Evolutionary conservation across 2,888 invertebrate genomes (phyloP), one percentile per base, ranked within the genome.

Genomic region (Ennomos fuscantarius): DNA sequence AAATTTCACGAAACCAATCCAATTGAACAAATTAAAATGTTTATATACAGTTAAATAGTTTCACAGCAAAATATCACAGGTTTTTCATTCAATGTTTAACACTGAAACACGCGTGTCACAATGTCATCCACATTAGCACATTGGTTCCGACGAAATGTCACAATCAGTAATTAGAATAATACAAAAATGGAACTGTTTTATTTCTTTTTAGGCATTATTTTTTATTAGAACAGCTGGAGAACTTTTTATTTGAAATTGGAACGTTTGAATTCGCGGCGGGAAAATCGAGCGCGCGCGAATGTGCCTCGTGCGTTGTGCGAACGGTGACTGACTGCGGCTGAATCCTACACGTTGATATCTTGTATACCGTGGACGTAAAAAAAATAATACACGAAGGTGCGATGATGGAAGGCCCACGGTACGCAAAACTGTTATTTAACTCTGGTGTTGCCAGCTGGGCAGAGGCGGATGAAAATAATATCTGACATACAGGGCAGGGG

Each of bases 161-260:
- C 60, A 62, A 60, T 3, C 1, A 24, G 24, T 6, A 65, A 54
- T 45, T 32, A 55, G 24, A 53, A 62, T 43, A 12, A 40, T 63
- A 56, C 49, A 24, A 55, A 63, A 58, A 57, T 24, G 15, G 15
- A 44, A 49, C 36, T 3, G 41, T 39, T 48, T 63, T 84, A 89
- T 88, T 91, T 92, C 88, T 88, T 92, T 80, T 91, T 91, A 84
- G 91, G 91, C 91, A 91, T 89, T 78, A 53, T 57, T 66, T 77
- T 62, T 52, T 56, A 58, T 78, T 77, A 64, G 56, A 69, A 73
- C 74, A 24, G 24, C 24, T 2, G 68, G 67, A 79, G 74, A 65
- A 75, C 68, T 69, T 65, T 70, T 60, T 40, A 61, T 68, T 76
- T 72, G 59, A 71, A 74, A 67, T 74, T 70, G 61, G 76, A 81